These are phyloP conservation scores for Oncorhynchus tshawytscha DNA, from an alignment of 2,113 vertebrate species.

Conservation along the genomic window DNA sequence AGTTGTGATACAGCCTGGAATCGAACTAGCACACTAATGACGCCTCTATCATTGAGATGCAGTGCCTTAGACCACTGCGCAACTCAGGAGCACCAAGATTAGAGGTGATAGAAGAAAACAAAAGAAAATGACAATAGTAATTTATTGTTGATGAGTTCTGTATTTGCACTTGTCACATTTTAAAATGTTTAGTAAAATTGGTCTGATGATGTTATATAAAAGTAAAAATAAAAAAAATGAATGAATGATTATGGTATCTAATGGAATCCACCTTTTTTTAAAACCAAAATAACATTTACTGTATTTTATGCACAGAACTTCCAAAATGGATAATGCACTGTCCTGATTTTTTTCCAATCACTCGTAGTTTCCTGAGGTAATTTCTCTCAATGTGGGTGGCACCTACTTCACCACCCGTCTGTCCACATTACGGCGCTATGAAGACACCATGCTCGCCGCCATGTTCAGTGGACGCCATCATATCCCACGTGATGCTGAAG, in stretches of 20 bases:
- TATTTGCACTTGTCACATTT: no score
- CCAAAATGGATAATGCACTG: neutral
- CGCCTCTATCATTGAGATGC: no score
- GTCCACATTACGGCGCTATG: slow-evolving; percentile 89
- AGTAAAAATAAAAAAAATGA: no score
- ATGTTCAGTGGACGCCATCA: slow-evolving; percentile 98
- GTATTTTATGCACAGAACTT: neutral
- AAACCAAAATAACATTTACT: neutral
- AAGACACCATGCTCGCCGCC: slow-evolving; percentile 96
- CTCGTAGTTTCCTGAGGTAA: slow-evolving; percentile 90
- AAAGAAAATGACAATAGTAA: no score
- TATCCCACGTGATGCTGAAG: slow-evolving; percentile 89
- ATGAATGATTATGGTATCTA: no score
- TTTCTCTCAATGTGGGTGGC: slow-evolving; percentile 93
- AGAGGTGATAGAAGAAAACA: no score
- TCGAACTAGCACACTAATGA: no score
- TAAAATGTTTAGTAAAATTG: neutral
- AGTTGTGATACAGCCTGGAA: no score
- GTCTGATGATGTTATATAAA: no score
- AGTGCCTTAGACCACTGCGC: no score
- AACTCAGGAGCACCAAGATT: no score
- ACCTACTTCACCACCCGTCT: slow-evolving; percentile 89
- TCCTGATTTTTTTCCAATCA: neutral
- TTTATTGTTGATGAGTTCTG: no score
- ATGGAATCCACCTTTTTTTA: neutral